phyloP scores from a whole-genome alignment of 1,140 invertebrate species.

The Phymastichus coffea region DNA sequence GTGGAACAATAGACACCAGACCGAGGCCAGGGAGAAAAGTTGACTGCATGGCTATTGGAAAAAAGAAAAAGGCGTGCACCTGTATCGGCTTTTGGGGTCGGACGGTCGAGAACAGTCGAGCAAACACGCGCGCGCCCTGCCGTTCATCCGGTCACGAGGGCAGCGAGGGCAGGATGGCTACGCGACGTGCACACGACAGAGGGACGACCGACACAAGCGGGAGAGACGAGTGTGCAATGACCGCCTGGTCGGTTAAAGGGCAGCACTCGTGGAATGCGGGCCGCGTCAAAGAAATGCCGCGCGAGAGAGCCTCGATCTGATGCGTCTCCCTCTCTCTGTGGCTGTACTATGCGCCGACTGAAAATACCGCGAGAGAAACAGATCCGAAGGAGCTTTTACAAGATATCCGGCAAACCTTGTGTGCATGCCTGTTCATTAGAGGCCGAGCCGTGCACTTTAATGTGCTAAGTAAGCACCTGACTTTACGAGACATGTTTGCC shows the following conservation, averaged over 20 bases:
- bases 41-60: too few relatives aligned
- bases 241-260: constrained; percentile 12
- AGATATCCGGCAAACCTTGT: constrained; percentile 1
- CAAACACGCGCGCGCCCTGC: too few relatives aligned
- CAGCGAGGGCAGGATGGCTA: too few relatives aligned
- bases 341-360: neutral
- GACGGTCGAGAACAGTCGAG: too few relatives aligned
- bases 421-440: neutral
- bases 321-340: neutral
- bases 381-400: neutral
- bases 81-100: too few relatives aligned
- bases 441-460: neutral
- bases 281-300: constrained; percentile 12
- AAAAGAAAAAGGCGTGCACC: too few relatives aligned
- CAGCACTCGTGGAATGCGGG: constrained; percentile 12
- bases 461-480: neutral
- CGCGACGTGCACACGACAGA: too few relatives aligned
- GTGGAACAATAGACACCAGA: too few relatives aligned
- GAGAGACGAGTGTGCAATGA: constrained; percentile 7
- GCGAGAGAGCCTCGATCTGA: neutral
- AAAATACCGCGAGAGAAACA: neutral
- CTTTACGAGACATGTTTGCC: neutral
- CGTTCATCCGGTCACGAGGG: neutral
- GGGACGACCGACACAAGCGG: neutral
- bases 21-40: too few relatives aligned